Conservation (phyloP, 2,113 vertebrate species). For the Sphyrna mokarran region DNA sequence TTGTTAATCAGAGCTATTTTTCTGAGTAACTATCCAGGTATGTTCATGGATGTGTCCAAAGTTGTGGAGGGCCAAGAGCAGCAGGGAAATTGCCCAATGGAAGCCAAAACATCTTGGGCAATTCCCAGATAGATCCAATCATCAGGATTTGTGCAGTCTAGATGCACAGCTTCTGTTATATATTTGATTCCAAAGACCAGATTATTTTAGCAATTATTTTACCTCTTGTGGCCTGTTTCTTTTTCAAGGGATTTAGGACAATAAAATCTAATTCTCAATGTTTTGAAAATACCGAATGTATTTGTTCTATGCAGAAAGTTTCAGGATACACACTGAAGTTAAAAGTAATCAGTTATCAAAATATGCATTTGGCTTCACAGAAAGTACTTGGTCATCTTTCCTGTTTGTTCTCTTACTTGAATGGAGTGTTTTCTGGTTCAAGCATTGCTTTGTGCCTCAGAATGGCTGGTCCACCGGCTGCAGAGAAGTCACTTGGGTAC, state of each 20-base stretch:
- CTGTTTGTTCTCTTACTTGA: slow-evolving; percentile 68
- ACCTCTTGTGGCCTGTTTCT: not conserved
- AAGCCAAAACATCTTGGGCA: no score
- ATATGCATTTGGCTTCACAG: not conserved
- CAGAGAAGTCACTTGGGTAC: slow-evolving; percentile 70
- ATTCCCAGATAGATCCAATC: no score
- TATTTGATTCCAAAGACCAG: no score
- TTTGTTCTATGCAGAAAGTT: not conserved
- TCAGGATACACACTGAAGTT: not conserved
- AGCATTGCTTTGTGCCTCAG: slow-evolving; percentile 94
- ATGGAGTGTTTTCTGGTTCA: slow-evolving; percentile 94
- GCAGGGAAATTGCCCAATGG: no score
- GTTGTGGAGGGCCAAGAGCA: no score
- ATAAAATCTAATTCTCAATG: not conserved
- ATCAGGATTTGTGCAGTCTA: no score
- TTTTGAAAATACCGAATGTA: not conserved
- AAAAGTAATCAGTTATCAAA: not conserved
- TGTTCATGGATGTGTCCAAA: no score
- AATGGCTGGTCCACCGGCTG: slow-evolving; percentile 75
- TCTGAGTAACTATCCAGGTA: no score
- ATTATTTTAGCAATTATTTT: not conserved
- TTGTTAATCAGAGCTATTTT: no score
- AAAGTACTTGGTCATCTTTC: not conserved
- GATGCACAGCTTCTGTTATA: no score
- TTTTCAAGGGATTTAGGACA: not conserved